Evolutionary conservation across 2,113 vertebrate genomes (phyloP).

Genomic region (Stictonetta naevosa): DNA sequence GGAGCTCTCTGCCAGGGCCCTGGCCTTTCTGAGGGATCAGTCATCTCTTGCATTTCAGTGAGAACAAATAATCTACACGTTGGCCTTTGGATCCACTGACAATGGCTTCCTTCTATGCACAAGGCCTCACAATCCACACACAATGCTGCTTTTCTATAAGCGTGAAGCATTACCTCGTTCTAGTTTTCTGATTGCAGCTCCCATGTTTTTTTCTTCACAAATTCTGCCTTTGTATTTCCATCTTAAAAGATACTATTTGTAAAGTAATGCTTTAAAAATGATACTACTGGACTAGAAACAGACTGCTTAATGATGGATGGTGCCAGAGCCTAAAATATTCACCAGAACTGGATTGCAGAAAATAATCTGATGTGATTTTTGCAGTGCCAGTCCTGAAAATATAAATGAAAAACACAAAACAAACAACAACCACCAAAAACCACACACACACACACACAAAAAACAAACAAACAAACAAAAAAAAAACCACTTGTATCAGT

Average conservation of each 20-base stretch:
- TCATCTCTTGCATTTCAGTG: rapidly evolving
- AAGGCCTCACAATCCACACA: rapidly evolving
- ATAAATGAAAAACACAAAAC: neutral
- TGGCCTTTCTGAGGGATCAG: too few species aligned
- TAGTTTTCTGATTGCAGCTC: neutral
- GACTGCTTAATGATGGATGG: rapidly evolving
- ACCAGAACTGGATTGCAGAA: neutral
- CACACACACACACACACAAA: too few species aligned
- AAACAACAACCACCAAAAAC: too few species aligned
- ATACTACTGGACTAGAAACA: neutral
- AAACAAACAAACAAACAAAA: too few species aligned
- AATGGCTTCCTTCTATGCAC: rapidly evolving
- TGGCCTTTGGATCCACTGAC: rapidly evolving
- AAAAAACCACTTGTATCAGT: too few species aligned
- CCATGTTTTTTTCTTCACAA: neutral
- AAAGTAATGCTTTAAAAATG: neutral
- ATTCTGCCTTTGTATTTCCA: neutral
- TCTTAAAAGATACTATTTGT: neutral
- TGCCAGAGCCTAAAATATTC: neutral
- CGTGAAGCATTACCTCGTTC: neutral
- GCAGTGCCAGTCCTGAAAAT: neutral
- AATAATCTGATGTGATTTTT: neutral
- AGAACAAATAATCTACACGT: rapidly evolving
- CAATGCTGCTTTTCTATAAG: neutral
- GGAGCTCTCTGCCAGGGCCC: neutral